Evolutionary conservation across 2,888 invertebrate genomes (phyloP).

Genomic region (Drosophila ustulata): DNA sequence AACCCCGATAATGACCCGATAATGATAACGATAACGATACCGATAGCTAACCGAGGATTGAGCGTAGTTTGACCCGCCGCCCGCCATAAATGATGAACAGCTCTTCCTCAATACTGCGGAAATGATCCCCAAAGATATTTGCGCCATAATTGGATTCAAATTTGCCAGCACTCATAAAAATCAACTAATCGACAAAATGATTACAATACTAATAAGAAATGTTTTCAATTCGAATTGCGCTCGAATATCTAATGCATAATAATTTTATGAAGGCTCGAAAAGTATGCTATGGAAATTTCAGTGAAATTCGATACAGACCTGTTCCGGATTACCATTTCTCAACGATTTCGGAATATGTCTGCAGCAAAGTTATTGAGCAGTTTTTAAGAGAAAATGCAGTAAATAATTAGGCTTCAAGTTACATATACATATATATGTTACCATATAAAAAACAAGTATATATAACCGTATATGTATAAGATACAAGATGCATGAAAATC

Average conservation of each 20-base stretch:
- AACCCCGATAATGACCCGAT: constrained; percentile 30
- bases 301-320: not conserved
- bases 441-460: constrained; percentile 7
- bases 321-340: not conserved
- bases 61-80: constrained; percentile 62
- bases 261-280: not conserved
- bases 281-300: not conserved
- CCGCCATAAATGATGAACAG: constrained; percentile 47
- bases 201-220: constrained; percentile 32
- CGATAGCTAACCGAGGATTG: constrained; percentile 30
- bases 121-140: constrained; percentile 61
- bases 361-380: not conserved
- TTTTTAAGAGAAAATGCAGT: constrained; percentile 5
- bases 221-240: constrained; percentile 9
- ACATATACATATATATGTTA: constrained; percentile 18
- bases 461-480: constrained; percentile 16
- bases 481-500: constrained; percentile 45
- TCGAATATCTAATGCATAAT: not conserved
- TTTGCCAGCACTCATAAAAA: constrained; percentile 46
- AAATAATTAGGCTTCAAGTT: constrained; percentile 30
- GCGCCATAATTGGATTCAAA: constrained; percentile 65
- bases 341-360: not conserved
- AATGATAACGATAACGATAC: constrained; percentile 13
- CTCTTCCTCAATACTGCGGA: constrained; percentile 11
- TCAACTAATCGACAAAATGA: constrained; percentile 28